Conservation (phyloP, 2,888 invertebrate genomes). For the Agrochola litura region DNA sequence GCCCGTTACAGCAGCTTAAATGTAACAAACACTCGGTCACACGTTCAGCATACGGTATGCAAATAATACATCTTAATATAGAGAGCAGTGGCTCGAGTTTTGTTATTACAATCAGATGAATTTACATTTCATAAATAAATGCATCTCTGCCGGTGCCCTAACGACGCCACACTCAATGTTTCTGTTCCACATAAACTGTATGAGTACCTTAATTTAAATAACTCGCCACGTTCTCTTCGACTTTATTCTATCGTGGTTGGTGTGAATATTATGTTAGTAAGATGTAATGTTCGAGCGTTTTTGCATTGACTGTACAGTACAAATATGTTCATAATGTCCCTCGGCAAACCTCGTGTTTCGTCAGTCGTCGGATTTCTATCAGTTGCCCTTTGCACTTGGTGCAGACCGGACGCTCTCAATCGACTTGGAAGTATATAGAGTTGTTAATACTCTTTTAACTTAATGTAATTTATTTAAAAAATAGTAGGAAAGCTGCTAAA, state of each 20-base stretch:
- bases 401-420: too few relatives aligned
- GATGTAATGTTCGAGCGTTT: constrained; percentile 42
- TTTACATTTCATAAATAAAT: constrained; percentile 91
- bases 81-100: constrained; percentile 87
- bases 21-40: constrained; percentile 74
- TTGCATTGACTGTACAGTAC: constrained; percentile 35
- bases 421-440: too few relatives aligned
- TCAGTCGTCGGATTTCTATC: too few relatives aligned
- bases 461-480: too few relatives aligned
- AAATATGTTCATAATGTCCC: too few relatives aligned
- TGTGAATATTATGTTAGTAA: constrained; percentile 76
- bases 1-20: constrained; percentile 72
- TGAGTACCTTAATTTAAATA: constrained; percentile 85
- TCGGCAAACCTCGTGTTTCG: too few relatives aligned
- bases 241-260: constrained; percentile 68
- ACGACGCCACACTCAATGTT: constrained; percentile 78
- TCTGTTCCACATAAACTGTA: constrained; percentile 77
- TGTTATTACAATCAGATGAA: constrained; percentile 91
- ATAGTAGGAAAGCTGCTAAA: too few relatives aligned
- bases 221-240: constrained; percentile 71
- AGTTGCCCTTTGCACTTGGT: too few relatives aligned
- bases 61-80: constrained; percentile 91
- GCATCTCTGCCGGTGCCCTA: constrained; percentile 83
- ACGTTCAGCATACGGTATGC: constrained; percentile 86
- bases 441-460: too few relatives aligned